Conservation (phyloP, 2,888 invertebrate genomes). For the Ichneumoninae sp. region DNA sequence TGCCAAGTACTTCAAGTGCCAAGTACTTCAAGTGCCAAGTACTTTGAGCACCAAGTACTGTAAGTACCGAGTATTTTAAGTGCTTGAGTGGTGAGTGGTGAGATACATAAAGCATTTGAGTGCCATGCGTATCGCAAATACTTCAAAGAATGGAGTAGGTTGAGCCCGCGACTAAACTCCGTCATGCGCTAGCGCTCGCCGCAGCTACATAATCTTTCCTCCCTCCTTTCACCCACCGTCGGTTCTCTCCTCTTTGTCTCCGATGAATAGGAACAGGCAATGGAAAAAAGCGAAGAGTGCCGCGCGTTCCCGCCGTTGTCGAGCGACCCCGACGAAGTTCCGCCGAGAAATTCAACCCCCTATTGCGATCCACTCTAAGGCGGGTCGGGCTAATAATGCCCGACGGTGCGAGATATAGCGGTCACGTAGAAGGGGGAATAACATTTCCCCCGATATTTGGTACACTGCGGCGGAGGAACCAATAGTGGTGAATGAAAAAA, state of each 20-base stretch:
- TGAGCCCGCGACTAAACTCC: conserved; percentile 7
- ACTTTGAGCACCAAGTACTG: too few species aligned
- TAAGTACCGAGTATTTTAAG: too few species aligned
- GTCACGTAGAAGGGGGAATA: conserved; percentile 1
- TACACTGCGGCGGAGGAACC: conserved; percentile 22
- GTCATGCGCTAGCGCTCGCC: conserved; percentile 9
- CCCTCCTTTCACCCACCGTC: conserved; percentile 17
- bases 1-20: too few species aligned
- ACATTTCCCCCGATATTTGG: conserved; percentile 37
- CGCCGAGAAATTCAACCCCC: conserved; percentile 32
- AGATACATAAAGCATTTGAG: too few species aligned
- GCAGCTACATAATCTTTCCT: neutral
- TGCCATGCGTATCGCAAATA: too few species aligned
- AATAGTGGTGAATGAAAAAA: conserved; percentile 35
- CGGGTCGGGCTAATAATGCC: conserved; percentile 37
- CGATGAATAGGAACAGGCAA: conserved; percentile 3
- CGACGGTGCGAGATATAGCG: conserved; percentile 40
- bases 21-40: too few species aligned
- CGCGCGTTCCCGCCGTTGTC: neutral
- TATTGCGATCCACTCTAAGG: conserved; percentile 35
- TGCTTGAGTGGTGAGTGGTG: too few species aligned
- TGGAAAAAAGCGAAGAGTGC: conserved; percentile 5
- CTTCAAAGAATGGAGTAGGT: too few species aligned
- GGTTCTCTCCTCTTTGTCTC: conserved; percentile 28
- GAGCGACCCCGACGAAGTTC: conserved; percentile 32